Base-by-base conservation (phyloP, 2,888 invertebrate genomes). In the Xanthia togata region DNA sequence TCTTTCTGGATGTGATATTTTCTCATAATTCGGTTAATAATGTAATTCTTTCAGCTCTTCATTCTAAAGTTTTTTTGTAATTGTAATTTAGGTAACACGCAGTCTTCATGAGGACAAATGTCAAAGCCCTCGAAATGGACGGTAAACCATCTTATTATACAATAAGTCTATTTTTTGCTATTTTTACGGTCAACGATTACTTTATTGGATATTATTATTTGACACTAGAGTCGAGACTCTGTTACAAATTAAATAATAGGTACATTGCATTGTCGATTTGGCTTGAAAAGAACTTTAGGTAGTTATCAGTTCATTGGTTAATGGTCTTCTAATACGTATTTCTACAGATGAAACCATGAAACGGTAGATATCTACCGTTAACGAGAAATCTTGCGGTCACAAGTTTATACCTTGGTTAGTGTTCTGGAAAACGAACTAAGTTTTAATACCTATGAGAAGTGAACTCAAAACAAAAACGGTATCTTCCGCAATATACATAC, bases 151-250 rank as follows among this genome's bases (percentile, higher is more conserved):
- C 68, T 53, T 70, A 70, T 76, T 70, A 69, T 69, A 73, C 69
- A 77, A 79, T 67, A 60, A 26, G 17, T 26, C 0, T 4, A 47
- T 57, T 81, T 80, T 76, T 78, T 71, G 70, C 17, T 0, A 17
- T 57, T 73, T 76, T 85, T 77, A 81, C 77, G 75, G 78, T 79
- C 79, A 83, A 2, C 57, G 71, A 68, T 71, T 68, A 68, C 47
- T 70, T 76, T 67, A 79, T 41, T 50, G 12, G 44, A 47, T 64
- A 70, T 67, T 65, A 63, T 62, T 44, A 53, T 72, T 65, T 69
- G 23, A 31, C 50, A 62, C 41, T 62, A 62, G n/a, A 65, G 26
- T 64, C 20, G 53, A 59, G 31, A 69, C 62, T 31, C 1, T 67
- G 44, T 72, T 57, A 41, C 60, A 62, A 74, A 76, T 83, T 67